phyloP scores from a whole-genome alignment of 92 coral and sea anemone genomes.

The Parazoanthus swiftii region DNA sequence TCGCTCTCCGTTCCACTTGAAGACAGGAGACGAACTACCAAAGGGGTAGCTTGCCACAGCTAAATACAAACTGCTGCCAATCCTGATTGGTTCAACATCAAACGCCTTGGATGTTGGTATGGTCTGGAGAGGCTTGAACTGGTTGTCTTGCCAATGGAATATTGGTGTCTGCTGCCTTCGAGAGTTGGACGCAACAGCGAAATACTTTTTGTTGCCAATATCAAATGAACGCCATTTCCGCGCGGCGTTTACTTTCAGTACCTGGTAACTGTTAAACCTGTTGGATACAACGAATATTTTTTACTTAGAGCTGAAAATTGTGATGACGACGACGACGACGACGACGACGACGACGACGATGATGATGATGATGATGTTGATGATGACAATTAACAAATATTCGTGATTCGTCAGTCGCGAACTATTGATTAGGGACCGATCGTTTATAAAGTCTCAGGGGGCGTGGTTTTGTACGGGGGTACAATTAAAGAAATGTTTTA shows the following conservation, averaged over 20 bases:
- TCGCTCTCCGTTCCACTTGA: conserved; percentile 83
- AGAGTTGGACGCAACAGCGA: conserved; percentile 84
- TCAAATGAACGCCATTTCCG: conserved; percentile 85
- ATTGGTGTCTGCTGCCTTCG: conserved; percentile 71
- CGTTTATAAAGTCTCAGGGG: too few species aligned
- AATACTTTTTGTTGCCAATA: conserved; percentile 71
- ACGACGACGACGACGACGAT: too few species aligned
- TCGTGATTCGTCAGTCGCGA: too few species aligned
- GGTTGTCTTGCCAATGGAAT: conserved; percentile 76
- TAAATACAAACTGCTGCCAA: conserved; percentile 67
- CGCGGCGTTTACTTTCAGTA: conserved; percentile 71
- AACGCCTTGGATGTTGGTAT: conserved; percentile 71
- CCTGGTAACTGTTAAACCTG: conserved; percentile 78
- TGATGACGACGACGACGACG: too few species aligned
- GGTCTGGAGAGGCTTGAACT: conserved; percentile 69
- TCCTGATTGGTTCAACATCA: conserved; percentile 80
- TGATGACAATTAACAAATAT: too few species aligned
- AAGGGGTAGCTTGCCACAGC: conserved; percentile 72
- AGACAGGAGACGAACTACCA: conserved; percentile 73
- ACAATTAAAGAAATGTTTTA: too few species aligned
- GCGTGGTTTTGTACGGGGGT: too few species aligned
- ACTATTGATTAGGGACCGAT: too few species aligned
- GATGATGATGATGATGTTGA: too few species aligned
- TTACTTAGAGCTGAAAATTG: neutral
- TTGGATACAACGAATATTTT: neutral